These are phyloP conservation scores for Gadopsis bispinosus DNA, from an alignment of 2,797 vertebrate species.

Conservation along the genomic window DNA sequence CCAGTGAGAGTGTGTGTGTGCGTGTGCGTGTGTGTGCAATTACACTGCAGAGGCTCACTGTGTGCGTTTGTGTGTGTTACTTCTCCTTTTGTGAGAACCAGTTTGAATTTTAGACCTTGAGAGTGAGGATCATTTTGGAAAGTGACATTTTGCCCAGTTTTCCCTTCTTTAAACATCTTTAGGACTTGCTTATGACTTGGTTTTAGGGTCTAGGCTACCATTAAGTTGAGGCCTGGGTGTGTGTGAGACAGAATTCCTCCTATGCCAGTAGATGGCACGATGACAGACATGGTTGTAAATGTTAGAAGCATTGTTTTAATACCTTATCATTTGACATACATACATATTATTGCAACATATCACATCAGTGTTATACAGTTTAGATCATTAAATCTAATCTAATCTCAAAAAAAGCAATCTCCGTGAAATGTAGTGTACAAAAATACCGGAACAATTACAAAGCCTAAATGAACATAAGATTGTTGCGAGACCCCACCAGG, in stretches of 20 bases:
- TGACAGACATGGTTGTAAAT: not conserved
- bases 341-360: too few relatives aligned
- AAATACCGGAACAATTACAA: not conserved
- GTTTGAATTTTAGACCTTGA: constrained; percentile 17
- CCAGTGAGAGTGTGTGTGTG: constrained; percentile 38
- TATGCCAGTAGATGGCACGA: not conserved
- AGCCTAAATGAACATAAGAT: not conserved
- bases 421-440: not conserved
- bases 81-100: not conserved
- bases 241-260: not conserved
- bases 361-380: not conserved
- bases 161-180: not conserved
- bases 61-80: constrained; percentile 4
- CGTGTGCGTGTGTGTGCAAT: not conserved
- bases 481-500: not conserved
- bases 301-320: not conserved
- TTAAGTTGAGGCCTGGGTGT: not conserved
- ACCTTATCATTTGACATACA: not conserved
- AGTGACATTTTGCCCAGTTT: constrained; percentile 2
- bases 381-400: not conserved
- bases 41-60: constrained; percentile 17
- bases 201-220: not conserved
- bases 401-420: not conserved
- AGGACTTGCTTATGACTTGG: not conserved
- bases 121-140: constrained; percentile 27